Conservation (phyloP, 2,113 vertebrate genomes). For the Oryzias celebensis region DNA sequence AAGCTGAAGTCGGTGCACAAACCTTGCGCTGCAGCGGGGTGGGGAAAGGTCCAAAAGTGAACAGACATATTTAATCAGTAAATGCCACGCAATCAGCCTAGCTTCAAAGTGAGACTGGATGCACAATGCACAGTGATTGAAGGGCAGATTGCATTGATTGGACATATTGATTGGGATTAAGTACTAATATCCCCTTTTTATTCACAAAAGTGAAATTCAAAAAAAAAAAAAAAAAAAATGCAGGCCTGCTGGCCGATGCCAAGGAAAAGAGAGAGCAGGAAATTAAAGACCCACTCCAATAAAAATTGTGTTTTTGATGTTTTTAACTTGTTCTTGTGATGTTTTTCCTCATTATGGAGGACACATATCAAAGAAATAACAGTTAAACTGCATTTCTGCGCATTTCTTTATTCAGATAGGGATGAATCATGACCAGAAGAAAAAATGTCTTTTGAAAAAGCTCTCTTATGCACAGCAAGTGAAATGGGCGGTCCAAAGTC, state of each 20-base stretch:
- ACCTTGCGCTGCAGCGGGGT: slow-evolving; percentile 42
- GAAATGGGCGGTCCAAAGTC: too few species aligned
- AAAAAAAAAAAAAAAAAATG: slow-evolving; percentile 25
- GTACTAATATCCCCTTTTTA: slow-evolving; percentile 61
- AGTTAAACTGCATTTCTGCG: too few species aligned
- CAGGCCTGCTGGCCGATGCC: slow-evolving; percentile 21
- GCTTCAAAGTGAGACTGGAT: slow-evolving; percentile 50
- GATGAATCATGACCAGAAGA: slow-evolving; percentile 6
- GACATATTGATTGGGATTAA: slow-evolving; percentile 59
- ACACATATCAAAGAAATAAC: too few species aligned
- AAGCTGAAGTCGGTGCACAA: slow-evolving; percentile 74
- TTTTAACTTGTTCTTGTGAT: too few species aligned
- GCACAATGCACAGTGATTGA: slow-evolving; percentile 61
- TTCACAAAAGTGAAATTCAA: slow-evolving; percentile 62
- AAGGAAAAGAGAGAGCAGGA: slow-evolving; percentile 16
- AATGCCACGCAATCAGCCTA: slow-evolving; percentile 54
- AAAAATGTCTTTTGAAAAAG: too few species aligned
- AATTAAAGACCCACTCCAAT: slow-evolving; percentile 15
- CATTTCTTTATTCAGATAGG: too few species aligned
- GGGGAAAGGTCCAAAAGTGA: slow-evolving; percentile 32
- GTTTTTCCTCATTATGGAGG: too few species aligned
- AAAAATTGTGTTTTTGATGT: too few species aligned
- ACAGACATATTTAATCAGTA: slow-evolving; percentile 49
- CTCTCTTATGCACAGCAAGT: too few species aligned
- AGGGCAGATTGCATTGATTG: slow-evolving; percentile 63